phyloP scores from a whole-genome alignment of 1,140 invertebrate genomes.

The Lerema accius region DNA sequence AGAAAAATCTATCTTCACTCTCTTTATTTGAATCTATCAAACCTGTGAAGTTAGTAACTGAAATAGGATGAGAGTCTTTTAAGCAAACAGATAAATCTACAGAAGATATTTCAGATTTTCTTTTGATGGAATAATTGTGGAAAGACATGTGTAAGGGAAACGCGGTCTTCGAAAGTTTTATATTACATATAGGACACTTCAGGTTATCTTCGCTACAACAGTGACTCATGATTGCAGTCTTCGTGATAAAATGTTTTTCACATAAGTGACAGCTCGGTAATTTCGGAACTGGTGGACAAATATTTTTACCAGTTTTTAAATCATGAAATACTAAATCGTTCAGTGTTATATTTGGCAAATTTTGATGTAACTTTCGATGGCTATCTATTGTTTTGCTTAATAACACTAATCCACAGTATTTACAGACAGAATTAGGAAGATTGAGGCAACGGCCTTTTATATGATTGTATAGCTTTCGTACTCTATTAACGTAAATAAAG shows the following conservation, averaged over 20 bases:
- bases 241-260: slow-evolving; percentile 50
- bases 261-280: slow-evolving; percentile 58
- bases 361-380: slow-evolving; percentile 48
- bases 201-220: slow-evolving; percentile 44
- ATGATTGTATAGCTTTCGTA: slow-evolving; percentile 40
- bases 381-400: slow-evolving; percentile 37
- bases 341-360: slow-evolving; percentile 45
- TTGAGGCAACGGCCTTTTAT: slow-evolving; percentile 40
- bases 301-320: slow-evolving; percentile 43
- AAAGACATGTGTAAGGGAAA: slow-evolving; percentile 59
- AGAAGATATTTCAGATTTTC: not conserved
- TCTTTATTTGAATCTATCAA: not conserved
- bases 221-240: slow-evolving; percentile 44
- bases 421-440: slow-evolving; percentile 45
- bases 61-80: not conserved
- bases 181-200: slow-evolving; percentile 50
- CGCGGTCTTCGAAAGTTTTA: slow-evolving; percentile 46
- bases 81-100: not conserved
- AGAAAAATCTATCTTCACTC: not conserved
- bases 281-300: slow-evolving; percentile 54
- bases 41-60: not conserved
- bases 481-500: slow-evolving; percentile 39
- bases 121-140: slow-evolving; percentile 49
- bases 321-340: slow-evolving; percentile 58
- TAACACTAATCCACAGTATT: slow-evolving; percentile 58